Percentiles rank a stretch among this genome's conserved stretches.
These are phyloP conservation scores for Larimichthys crocea DNA, from an alignment of 2,113 vertebrate genomes.

Conservation along the genomic window DNA sequence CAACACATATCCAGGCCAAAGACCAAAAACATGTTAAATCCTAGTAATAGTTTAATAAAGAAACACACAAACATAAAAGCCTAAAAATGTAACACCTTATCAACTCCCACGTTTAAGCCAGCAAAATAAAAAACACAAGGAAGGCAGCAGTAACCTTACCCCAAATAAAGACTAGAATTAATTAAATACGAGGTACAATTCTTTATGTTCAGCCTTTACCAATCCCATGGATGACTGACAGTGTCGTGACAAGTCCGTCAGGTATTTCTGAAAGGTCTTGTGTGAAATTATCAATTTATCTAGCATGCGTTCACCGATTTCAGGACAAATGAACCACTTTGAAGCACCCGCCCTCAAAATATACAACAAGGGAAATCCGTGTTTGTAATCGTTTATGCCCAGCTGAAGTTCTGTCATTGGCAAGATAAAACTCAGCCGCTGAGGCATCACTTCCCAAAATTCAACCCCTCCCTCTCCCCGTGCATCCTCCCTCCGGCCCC, in stretches of 20 bases:
- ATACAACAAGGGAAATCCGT: constrained; percentile 54
- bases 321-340: constrained; percentile 67
- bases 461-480: constrained; percentile 35
- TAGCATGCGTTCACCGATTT: constrained; percentile 70
- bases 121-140: constrained; percentile 69
- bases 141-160: constrained; percentile 67
- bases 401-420: constrained; percentile 51
- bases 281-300: constrained; percentile 70
- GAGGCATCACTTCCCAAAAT: constrained; percentile 62
- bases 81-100: constrained; percentile 71
- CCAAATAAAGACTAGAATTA: constrained; percentile 68
- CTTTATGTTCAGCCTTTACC: constrained; percentile 69
- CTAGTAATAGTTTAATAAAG: constrained; percentile 77
- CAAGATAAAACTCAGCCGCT: constrained; percentile 44
- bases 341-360: constrained; percentile 52
- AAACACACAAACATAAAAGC: constrained; percentile 77
- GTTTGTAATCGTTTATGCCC: constrained; percentile 61
- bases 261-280: constrained; percentile 69
- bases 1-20: constrained; percentile 64
- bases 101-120: constrained; percentile 60
- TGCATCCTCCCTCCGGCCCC: constrained; percentile 44
- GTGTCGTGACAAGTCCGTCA: constrained; percentile 75
- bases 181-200: constrained; percentile 83
- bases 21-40: constrained; percentile 70
- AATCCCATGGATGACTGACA: constrained; percentile 72